These are phyloP conservation scores for Phengaris alcon DNA, from an alignment of 2,888 invertebrate genomes.

Conservation along the genomic window DNA sequence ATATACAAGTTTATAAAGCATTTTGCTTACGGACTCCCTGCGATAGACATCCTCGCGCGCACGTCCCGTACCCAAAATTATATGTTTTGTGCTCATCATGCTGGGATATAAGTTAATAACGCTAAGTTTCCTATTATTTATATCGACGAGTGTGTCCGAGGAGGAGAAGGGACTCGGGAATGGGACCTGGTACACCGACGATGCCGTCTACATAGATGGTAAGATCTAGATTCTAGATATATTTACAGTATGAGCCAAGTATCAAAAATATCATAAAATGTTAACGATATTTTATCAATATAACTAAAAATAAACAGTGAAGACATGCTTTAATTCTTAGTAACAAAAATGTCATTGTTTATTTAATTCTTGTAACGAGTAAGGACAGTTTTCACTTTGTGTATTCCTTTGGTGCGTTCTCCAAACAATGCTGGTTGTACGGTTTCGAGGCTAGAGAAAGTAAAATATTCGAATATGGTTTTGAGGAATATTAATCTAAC, in stretches of 20 bases:
- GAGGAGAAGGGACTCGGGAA: conserved; percentile 45
- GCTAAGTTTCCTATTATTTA: conserved; percentile 48
- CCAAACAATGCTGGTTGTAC: conserved; percentile 69
- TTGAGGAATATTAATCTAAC: conserved; percentile 32
- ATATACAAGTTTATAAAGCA: conserved; percentile 61
- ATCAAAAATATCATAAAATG: neutral
- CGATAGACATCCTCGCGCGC: conserved; percentile 64
- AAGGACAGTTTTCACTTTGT: conserved; percentile 33
- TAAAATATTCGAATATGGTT: conserved; percentile 55
- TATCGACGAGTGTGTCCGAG: conserved; percentile 57
- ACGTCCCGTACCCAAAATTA: conserved; percentile 35
- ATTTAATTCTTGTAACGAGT: conserved; percentile 10
- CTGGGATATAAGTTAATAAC: conserved; percentile 42
- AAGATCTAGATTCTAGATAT: conserved; percentile 42
- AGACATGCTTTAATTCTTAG: neutral
- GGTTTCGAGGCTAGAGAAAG: conserved; percentile 79
- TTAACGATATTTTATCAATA: neutral
- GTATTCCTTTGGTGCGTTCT: conserved; percentile 51
- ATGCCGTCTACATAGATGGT: conserved; percentile 75
- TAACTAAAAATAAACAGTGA: neutral
- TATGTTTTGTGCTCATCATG: conserved; percentile 45
- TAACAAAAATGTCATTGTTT: neutral
- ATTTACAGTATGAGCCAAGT: neutral
- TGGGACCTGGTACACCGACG: conserved; percentile 67
- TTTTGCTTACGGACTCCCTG: conserved; percentile 74